Evolutionary conservation across 64 coral and sea anemone genomes (phyloP).

Genomic region (Dendronephthya gigantea): DNA sequence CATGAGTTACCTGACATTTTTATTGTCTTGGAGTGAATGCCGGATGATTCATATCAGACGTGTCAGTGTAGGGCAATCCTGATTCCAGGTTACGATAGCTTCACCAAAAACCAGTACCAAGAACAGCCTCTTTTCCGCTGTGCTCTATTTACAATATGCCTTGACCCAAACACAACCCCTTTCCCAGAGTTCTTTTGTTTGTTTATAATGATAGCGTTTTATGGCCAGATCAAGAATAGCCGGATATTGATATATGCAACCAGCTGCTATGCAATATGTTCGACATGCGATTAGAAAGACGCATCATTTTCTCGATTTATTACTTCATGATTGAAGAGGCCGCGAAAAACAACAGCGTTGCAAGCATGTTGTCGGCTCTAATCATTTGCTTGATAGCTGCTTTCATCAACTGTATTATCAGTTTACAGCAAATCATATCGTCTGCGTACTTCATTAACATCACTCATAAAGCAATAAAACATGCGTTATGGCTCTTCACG

Average conservation of each 20-base stretch:
- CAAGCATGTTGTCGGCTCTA: neutral
- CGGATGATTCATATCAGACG: neutral
- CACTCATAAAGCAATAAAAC: neutral
- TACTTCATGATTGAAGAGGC: neutral
- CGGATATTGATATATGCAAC: neutral
- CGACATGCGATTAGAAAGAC: neutral
- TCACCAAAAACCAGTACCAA: neutral
- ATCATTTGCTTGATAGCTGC: neutral
- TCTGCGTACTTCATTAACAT: neutral
- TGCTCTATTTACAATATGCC: neutral
- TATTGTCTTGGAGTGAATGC: neutral
- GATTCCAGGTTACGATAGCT: neutral
- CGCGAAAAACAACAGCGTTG: neutral
- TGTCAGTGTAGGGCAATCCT: neutral
- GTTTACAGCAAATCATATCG: neutral
- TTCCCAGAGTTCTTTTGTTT: neutral
- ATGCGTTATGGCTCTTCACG: neutral
- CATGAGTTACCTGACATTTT: conserved; percentile 1
- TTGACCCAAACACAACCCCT: too few species aligned
- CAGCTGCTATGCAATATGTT: neutral
- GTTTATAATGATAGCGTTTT: neutral
- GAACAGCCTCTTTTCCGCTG: neutral
- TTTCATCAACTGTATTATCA: neutral
- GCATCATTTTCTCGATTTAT: neutral
- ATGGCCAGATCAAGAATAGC: neutral